These are phyloP conservation scores for Morpho deidamia DNA, from an alignment of 2,888 invertebrate genomes.

Conservation along the genomic window DNA sequence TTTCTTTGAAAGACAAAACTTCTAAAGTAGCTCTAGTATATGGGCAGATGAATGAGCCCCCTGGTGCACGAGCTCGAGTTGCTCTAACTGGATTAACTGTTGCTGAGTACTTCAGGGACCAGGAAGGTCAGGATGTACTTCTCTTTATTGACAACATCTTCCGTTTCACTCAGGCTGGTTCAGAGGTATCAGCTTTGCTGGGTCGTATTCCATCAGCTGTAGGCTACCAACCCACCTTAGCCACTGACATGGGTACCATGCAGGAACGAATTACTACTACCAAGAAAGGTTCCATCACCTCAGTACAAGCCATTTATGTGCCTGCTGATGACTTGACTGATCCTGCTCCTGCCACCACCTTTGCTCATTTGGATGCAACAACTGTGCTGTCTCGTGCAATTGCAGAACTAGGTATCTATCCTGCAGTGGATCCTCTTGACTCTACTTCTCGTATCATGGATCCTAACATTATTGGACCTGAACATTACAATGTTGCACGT, in stretches of 20 bases:
- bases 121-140: conserved; percentile 96
- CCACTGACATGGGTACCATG: conserved; percentile 99
- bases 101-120: conserved; percentile 96
- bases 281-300: conserved; percentile 95
- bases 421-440: conserved; percentile 96
- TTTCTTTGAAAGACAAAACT: conserved; percentile 91
- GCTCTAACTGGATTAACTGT: conserved; percentile 95
- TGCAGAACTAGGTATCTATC: conserved; percentile 95
- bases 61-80: conserved; percentile 96
- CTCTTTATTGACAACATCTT: conserved; percentile 98
- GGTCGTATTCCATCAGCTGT: conserved; percentile 98
- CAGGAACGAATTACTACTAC: conserved; percentile 98
- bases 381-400: conserved; percentile 96
- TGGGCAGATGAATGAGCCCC: conserved; percentile 98
- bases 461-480: conserved; percentile 92
- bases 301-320: conserved; percentile 97
- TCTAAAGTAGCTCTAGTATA: conserved; percentile 97
- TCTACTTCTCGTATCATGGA: conserved; percentile 97
- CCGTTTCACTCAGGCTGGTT: conserved; percentile 95
- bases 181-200: conserved; percentile 92
- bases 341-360: conserved; percentile 97
- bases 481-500: conserved; percentile 94
- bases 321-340: conserved; percentile 98
- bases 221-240: conserved; percentile 97
- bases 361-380: conserved; percentile 97